Evolutionary conservation across 2,113 vertebrate species (phyloP), one percentile per base, ranked within the genome.

Genomic region (Monopterus albus): DNA sequence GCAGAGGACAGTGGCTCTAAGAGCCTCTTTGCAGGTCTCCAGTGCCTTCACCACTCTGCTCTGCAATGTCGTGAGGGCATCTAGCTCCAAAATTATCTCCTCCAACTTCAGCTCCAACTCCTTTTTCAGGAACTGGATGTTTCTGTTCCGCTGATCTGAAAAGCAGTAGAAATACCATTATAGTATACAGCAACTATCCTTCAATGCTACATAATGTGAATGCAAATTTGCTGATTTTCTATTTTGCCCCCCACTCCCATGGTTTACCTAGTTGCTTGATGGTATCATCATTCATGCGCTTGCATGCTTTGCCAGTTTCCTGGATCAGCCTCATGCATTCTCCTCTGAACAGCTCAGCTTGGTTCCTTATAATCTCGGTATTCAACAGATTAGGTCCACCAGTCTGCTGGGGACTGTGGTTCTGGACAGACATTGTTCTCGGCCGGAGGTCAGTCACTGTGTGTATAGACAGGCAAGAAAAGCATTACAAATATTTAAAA

Each of bases 61-160:
- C 71, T 92, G 93, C 38, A 92, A 89, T 0, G 51, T 79, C 25
- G 94, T 21, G 5, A 98, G 92, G 18, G 58, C 73, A 2, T 97
- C 94, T 0, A 87, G 95, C 83, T 95, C 94, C 38, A 91, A 28
- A 23, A 91, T 82, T 8, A 96, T 88, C 84, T 98, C 93, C 46
- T 95, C 94, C 4, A 96, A 89, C 64, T 94, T 97, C 72, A 89
- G 87, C 36, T 95, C 90, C 81, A 98, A 78, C 82, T 98, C 96
- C 72, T 92, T 90, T 88, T 88, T 95, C 94, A 96, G 95, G 90
- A 96, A 98, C 77, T 91, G 90, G 60, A 99, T 81, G 77, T 97
- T 95, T 76, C 94, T 87, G 2, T 79, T 79, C 56, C 96, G 94
- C 84, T 96, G 95, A 36, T 96, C 97, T 99, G 84, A 62, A 45